Evolutionary conservation across 2,888 invertebrate species (phyloP), one percentile per base, ranked within the genome.

Genomic region (Scaeva pyrastri): DNA sequence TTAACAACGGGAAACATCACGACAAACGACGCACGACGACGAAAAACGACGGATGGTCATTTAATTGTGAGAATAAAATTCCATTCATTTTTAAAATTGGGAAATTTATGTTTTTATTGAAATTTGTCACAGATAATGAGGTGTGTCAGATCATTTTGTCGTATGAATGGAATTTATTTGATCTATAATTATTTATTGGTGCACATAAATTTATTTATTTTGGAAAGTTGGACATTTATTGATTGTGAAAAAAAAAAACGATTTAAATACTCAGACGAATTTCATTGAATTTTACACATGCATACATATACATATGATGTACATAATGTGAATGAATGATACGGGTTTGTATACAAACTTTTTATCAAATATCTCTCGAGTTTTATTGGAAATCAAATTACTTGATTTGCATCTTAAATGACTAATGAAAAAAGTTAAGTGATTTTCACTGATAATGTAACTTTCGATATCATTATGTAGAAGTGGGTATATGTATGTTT

Each of bases 1-100:
- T 31, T 31, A 31, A 2, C 6, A 6, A 21, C 21, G 14, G 11
- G 11, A 50, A 14, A 12, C n/a, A n/a, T n/a, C n/a, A n/a, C n/a
- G n/a, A n/a, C n/a, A n/a, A n/a, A n/a, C n/a, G n/a, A n/a, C n/a
- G n/a, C n/a, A n/a, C n/a, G n/a, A n/a, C n/a, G n/a, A n/a, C n/a
- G n/a, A n/a, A n/a, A n/a, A n/a, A n/a, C n/a, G 21, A 50, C 21
- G 12, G 7, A 50, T 45, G 21, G 52, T 21, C 8, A 52, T 52
- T 52, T 52, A 52, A 52, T 52, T 52, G 52, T 26, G 52, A 8
- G 52, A 52, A 52, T 52, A n/a, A 52, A 52, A 52, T 52, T 23
- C 14, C 14, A 23, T 52, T 23, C 31, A 7, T 31, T 31, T 31
- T 31, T 31, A n/a, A n/a, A n/a, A n/a, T n/a, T n/a, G n/a, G 50